Evolutionary conservation across 2,113 vertebrate genomes (phyloP), one percentile per base, ranked within the genome.

Genomic region (Pao palembangensis): DNA sequence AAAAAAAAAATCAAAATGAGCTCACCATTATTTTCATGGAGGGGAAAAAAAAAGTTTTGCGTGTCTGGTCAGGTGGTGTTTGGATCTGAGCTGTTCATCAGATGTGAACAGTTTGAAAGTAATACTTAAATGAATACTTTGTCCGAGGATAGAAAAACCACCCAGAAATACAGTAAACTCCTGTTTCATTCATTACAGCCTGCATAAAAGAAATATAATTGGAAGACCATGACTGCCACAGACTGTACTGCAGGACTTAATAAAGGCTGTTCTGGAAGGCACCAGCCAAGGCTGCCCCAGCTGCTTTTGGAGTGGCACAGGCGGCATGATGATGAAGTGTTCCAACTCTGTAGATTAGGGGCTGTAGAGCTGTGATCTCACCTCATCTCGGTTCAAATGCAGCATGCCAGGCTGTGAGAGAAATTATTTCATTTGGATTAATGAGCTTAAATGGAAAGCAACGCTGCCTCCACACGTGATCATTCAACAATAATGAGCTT

Each of bases 321-420:
- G 51, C 19, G 54, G 49, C 48, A 54, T 74, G 65, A 54, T 74
- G 65, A 69, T 83, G 53, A 70, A 66, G 50, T 34, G 57, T 70
- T 74, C 65, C 69, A 64, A 7, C 20, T 58, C 53, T 50, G 14
- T 50, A 76, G 64, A 82, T 82, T 79, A 82, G 69, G 60, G 66
- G 54, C 50, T 81, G 77, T 59, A 20, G 43, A 51, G 56, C 73
- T 64, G 69, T 61, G 61, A 66, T 68, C 67, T 67, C 70, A 69
- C 50, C 55, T 54, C 16, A 34, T 21, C 65, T 14, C 23, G 52
- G 79, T 66, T 83, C 86, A 87, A 82, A 90, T 80, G 81, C 76
- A 55, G 63, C 52, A 46, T 51, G 2, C 16, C 44, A 34, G 17
- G 48, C 57, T 68, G 56, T 57, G 61, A 56, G 55, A 54, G 25